Evolutionary conservation across 1,140 invertebrate species (phyloP), one percentile per base, ranked within the genome.

Genomic region (Bombyx mandarina): DNA sequence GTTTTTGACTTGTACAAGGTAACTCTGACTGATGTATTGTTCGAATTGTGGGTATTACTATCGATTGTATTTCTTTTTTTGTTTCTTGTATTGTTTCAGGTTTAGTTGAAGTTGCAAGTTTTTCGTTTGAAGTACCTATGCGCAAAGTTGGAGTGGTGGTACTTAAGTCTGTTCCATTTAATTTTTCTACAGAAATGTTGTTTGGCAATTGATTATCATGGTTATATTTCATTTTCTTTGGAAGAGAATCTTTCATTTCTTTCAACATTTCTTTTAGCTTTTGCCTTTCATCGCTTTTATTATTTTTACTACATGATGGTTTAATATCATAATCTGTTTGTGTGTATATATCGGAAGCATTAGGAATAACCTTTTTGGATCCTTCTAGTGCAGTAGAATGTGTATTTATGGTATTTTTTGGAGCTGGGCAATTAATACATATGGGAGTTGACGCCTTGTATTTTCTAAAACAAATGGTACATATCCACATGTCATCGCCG

Each of bases 161-260:
- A 35, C 26, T 35, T 35, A 35, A 42, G 26, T n/a, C 47, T 49
- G 22, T 55, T 56, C n/a, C 12, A n/a, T 43, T 43, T 12, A 44
- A 45, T 35, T 35, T 35, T 35, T 35, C 26, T 35, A 3, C 26
- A 35, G 26, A 35, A 35, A 35, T 1, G 4, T 35, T 35, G 26
- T 5, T 35, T 35, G 4, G 2, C 4, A 35, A 35, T 35, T 35
- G 26, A 35, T 35, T 35, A 35, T 35, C 26, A 35, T 35, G 26
- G 4, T 35, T 35, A 35, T 35, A 35, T 49, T 77, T 82, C 8
- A 70, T 46, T 53, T 66, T 71, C 69, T 85, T 86, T 2, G 83
- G 80, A 26, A 86, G 61, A n/a, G 81, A 85, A 65, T 86, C 71
- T 75, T 86, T 86, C 79, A 86, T 85, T 75, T 86, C 83, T 59